phyloP scores from a whole-genome alignment of 2,113 vertebrate genomes.

The Sinocyclocheilus anshuiensis region DNA sequence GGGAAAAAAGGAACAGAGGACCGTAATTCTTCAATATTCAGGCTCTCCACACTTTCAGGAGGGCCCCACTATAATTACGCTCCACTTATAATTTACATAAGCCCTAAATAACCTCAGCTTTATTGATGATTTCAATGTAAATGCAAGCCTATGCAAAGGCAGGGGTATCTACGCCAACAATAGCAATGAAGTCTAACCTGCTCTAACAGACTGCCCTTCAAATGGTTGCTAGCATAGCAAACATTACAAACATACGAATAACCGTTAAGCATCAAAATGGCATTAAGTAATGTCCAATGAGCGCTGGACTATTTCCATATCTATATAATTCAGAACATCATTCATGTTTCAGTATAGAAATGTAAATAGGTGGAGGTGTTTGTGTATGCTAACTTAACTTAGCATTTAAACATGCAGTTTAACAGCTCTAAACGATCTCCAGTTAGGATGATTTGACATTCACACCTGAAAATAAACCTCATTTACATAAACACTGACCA shows the following conservation, averaged over 20 bases:
- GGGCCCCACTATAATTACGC: conserved; percentile 29
- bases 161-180: background rate
- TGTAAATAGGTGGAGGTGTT: background rate
- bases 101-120: conserved; percentile 29
- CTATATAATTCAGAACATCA: background rate
- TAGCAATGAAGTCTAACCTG: conserved; percentile 9
- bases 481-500: background rate
- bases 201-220: conserved; percentile 11
- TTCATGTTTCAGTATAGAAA: background rate
- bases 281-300: background rate
- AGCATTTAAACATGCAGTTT: background rate
- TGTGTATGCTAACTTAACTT: background rate
- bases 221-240: conserved; percentile 10
- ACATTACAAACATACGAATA: background rate
- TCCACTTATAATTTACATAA: conserved; percentile 11
- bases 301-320: background rate
- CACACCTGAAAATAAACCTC: background rate
- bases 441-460: background rate
- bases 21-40: conserved; percentile 34
- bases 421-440: conserved; percentile 6
- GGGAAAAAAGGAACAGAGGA: background rate
- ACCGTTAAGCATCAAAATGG: background rate
- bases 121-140: conserved; percentile 22
- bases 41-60: conserved; percentile 23
- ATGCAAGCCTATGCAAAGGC: conserved; percentile 5